Conservation (phyloP, 2,113 vertebrate species). For the Zapus hudsonius region DNA sequence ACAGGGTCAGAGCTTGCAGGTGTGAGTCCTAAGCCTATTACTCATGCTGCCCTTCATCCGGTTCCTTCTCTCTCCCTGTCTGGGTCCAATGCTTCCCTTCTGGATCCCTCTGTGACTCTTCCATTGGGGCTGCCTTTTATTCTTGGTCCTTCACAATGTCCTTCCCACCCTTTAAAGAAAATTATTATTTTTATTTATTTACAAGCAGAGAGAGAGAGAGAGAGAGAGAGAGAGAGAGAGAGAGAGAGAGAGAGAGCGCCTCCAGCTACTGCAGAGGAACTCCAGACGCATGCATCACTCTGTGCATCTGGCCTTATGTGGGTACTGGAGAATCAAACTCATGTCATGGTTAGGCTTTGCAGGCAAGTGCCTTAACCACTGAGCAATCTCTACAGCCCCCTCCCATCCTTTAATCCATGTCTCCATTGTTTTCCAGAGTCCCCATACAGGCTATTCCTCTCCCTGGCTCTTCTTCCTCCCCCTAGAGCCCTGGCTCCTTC, state of each 20-base stretch:
- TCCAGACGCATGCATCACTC: no score
- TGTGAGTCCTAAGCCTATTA: rapidly evolving
- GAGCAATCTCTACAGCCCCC: no score
- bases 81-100: neutral
- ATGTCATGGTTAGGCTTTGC: no score
- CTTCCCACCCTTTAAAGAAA: neutral
- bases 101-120: neutral
- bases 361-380: no score
- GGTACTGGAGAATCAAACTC: no score
- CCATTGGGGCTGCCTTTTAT: neutral
- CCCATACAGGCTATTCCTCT: neutral
- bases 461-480: neutral
- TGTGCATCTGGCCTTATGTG: no score
- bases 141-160: neutral
- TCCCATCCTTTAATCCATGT: neutral
- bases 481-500: neutral
- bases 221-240: no score
- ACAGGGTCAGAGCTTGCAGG: neutral
- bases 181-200: no score
- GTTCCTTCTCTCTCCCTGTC: neutral
- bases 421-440: neutral
- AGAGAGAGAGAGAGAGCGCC: no score
- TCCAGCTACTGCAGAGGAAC: no score
- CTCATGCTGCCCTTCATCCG: neutral
- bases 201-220: no score